phyloP scores from a whole-genome alignment of 2,888 invertebrate species.

The Lithophane semibrunnea region DNA sequence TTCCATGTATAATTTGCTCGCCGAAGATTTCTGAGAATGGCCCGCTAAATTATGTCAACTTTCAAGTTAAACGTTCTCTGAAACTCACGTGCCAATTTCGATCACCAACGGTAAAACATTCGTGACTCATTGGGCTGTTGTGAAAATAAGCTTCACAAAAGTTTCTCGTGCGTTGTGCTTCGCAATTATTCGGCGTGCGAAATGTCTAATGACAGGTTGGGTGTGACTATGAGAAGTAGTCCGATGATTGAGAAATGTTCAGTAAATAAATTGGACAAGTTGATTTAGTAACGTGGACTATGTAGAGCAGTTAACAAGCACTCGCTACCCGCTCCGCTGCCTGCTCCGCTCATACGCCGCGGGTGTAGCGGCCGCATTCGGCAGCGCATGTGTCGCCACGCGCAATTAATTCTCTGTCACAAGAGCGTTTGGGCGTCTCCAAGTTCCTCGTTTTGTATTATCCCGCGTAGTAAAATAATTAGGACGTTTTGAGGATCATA shows the following conservation, averaged over 20 bases:
- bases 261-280: conserved; percentile 47
- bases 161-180: conserved; percentile 52
- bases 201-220: conserved; percentile 59
- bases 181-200: conserved; percentile 55
- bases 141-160: conserved; percentile 66
- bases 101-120: conserved; percentile 64
- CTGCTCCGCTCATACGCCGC: conserved; percentile 65
- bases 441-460: conserved; percentile 86
- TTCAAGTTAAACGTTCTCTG: conserved; percentile 69
- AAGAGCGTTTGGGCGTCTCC: conserved; percentile 90
- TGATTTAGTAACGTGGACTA: conserved; percentile 39
- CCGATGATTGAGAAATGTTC: conserved; percentile 43
- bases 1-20: conserved; percentile 68
- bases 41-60: conserved; percentile 65
- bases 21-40: conserved; percentile 64
- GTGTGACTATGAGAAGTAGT: conserved; percentile 45
- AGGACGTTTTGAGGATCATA: conserved; percentile 90
- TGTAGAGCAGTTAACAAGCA: conserved; percentile 5
- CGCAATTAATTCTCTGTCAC: conserved; percentile 90
- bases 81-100: conserved; percentile 68
- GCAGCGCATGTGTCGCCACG: conserved; percentile 87
- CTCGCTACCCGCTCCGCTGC: conserved; percentile 61
- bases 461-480: conserved; percentile 89
- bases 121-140: conserved; percentile 66
- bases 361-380: conserved; percentile 49